A percentile compares a stretch with the other conserved stretches of the same genome.
phyloP scores from a whole-genome alignment of 2,113 vertebrate species.

The Phrynosoma platyrhinos region DNA sequence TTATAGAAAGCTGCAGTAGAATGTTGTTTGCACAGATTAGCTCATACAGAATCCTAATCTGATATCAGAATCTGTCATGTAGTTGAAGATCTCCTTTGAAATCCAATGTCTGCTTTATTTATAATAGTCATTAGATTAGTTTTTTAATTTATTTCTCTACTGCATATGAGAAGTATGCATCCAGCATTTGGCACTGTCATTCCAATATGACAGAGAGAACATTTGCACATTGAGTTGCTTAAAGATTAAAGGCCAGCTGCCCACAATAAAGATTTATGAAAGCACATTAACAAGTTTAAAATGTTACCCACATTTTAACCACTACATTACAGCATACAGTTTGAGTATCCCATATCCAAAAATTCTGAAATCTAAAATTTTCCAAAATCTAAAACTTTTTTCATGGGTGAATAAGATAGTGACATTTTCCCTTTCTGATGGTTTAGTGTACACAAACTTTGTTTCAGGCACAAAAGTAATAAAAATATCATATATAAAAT shows the following conservation, averaged over 20 bases:
- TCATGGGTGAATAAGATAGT: too few relatives aligned
- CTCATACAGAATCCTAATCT: neutral
- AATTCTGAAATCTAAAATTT: too few relatives aligned
- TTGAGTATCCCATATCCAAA: too few relatives aligned
- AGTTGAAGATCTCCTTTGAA: slow-evolving; percentile 30
- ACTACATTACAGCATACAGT: neutral
- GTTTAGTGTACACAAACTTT: too few relatives aligned
- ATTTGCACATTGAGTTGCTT: slow-evolving; percentile 19
- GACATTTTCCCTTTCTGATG: too few relatives aligned
- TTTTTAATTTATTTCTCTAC: neutral
- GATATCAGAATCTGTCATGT: neutral
- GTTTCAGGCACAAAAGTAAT: too few relatives aligned
- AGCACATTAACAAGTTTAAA: neutral
- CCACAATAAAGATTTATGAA: slow-evolving; percentile 7
- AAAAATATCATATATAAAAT: too few relatives aligned
- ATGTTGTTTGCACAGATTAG: slow-evolving; percentile 3
- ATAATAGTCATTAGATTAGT: neutral
- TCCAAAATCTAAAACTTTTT: too few relatives aligned
- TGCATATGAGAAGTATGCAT: neutral
- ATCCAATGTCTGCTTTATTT: slow-evolving; percentile 17
- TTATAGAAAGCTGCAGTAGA: slow-evolving; percentile 11
- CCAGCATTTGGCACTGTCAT: slow-evolving; percentile 25
- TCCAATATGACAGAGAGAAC: slow-evolving; percentile 1
- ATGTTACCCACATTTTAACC: neutral
- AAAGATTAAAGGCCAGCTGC: slow-evolving; percentile 37